Evolutionary conservation across 2,113 vertebrate genomes (phyloP).

Genomic region (Microcebus jonahi): DNA sequence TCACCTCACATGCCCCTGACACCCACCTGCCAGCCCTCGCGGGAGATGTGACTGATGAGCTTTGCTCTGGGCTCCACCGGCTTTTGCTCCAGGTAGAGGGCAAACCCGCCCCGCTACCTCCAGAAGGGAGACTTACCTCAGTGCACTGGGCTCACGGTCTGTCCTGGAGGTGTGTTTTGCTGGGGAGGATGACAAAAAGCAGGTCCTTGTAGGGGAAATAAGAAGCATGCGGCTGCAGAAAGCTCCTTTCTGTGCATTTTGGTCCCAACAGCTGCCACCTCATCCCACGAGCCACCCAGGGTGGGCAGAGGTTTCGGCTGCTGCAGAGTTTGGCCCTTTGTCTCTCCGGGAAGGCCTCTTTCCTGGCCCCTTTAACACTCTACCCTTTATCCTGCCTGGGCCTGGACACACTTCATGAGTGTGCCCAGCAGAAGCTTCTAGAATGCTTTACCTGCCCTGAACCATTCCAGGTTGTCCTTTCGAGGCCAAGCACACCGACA

Average conservation of each 20-base stretch:
- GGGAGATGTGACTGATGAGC: neutral
- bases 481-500: neutral
- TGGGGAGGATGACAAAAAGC: neutral
- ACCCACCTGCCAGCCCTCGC: too few species aligned
- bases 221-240: neutral
- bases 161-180: neutral
- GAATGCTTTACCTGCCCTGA: neutral
- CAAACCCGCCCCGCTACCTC: neutral
- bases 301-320: fast-evolving
- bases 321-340: fast-evolving
- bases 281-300: too few species aligned
- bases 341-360: neutral
- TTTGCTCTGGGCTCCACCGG: neutral
- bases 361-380: neutral
- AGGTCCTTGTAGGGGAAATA: neutral
- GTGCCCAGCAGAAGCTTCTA: neutral
- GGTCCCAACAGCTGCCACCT: neutral
- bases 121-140: neutral
- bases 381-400: neutral
- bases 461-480: neutral
- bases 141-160: neutral
- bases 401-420: neutral
- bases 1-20: neutral
- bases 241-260: neutral
- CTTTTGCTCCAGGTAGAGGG: neutral